A percentile compares a stretch with the other conserved stretches of the same genome.
Conservation (phyloP, 2,113 vertebrate species). For the Neodon shergylaensis region DNA sequence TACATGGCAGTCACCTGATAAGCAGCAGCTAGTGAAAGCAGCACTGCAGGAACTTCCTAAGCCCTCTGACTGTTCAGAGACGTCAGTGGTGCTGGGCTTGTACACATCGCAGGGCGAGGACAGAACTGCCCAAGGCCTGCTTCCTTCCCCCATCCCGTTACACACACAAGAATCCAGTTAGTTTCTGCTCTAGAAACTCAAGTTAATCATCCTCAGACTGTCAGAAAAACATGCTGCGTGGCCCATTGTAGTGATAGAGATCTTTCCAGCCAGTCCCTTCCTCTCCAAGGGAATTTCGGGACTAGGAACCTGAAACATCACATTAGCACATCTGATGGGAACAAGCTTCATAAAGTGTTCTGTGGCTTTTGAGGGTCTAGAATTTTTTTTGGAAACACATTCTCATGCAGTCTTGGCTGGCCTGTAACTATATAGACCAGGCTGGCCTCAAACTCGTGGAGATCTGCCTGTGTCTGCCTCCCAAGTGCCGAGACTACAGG, state of each 20-base stretch:
- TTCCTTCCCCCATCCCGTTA: background rate
- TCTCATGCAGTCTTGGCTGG: background rate
- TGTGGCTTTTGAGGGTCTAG: background rate
- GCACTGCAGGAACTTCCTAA: background rate
- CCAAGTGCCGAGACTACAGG: background rate
- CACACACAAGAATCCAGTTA: background rate
- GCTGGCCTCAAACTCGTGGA: background rate
- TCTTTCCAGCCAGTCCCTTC: background rate
- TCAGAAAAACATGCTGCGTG: background rate
- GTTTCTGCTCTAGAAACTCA: background rate
- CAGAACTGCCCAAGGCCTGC: background rate
- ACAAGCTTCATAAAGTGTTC: background rate
- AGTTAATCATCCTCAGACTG: background rate
- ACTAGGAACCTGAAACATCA: background rate
- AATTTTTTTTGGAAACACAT: background rate
- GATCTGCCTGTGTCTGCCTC: background rate
- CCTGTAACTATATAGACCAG: background rate
- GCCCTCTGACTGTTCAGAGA: background rate
- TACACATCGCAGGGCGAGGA: background rate
- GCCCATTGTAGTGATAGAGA: background rate
- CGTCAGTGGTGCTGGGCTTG: background rate
- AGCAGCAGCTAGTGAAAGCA: accelerated
- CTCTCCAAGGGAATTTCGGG: background rate
- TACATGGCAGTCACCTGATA: background rate
- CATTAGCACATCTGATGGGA: background rate